Evolutionary conservation across 1,140 invertebrate genomes (phyloP).

Genomic region (Platorchestia sp.): DNA sequence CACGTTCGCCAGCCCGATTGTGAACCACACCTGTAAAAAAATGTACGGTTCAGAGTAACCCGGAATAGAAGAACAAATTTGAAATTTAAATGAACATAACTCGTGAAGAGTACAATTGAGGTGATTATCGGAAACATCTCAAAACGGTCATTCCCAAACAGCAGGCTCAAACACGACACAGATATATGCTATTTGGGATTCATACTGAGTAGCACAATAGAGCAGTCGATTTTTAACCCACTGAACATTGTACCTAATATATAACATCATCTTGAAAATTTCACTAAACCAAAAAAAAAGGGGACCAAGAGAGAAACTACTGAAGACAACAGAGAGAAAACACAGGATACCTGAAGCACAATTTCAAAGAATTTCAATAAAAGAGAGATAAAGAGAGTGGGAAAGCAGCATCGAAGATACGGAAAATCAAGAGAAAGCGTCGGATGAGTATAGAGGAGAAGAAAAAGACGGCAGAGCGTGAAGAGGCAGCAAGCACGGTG

Average conservation of each 20-base stretch:
- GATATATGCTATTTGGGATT: neutral
- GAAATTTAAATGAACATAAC: too few species aligned
- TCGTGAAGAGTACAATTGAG: neutral
- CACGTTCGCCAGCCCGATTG: neutral
- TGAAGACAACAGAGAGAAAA: neutral
- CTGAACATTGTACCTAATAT: neutral
- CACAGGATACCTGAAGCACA: neutral
- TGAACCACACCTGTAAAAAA: neutral
- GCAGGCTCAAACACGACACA: neutral
- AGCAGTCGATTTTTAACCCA: neutral
- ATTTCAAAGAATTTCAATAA: neutral
- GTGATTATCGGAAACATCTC: neutral
- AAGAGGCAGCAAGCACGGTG: constrained; percentile 27
- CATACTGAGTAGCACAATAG: neutral
- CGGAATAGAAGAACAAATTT: neutral
- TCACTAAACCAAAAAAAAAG: neutral
- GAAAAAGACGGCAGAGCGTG: neutral
- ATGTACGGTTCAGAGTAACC: neutral
- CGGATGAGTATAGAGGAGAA: neutral
- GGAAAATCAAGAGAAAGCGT: neutral
- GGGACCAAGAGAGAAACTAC: neutral
- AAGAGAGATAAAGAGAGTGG: neutral
- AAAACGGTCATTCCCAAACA: neutral
- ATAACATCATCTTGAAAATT: neutral
- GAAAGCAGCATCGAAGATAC: neutral